phyloP scores from a whole-genome alignment of 2,797 vertebrate genomes.

The Poecile montanus region DNA sequence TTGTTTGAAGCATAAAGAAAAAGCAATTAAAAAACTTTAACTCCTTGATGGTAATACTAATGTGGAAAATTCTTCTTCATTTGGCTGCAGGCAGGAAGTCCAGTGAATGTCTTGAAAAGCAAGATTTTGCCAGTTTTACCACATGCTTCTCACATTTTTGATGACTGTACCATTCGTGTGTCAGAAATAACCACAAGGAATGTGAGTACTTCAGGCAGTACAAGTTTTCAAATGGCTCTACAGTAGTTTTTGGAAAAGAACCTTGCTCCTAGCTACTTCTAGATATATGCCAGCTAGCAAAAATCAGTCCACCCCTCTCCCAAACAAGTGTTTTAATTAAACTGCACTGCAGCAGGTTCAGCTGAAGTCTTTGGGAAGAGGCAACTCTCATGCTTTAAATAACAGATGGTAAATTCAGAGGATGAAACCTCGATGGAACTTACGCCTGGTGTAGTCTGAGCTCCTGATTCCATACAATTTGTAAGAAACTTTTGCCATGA shows the following conservation, averaged over 20 bases:
- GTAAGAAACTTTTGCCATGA: neutral
- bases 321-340: neutral
- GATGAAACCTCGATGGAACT: neutral
- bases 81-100: neutral
- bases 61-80: neutral
- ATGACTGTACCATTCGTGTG: neutral
- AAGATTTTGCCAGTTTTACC: neutral
- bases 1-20: neutral
- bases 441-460: neutral
- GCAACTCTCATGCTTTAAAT: neutral
- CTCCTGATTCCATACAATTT: neutral
- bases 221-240: neutral
- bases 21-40: neutral
- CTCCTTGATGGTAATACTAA: neutral
- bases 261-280: neutral
- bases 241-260: constrained; percentile 5
- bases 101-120: neutral
- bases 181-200: constrained; percentile 15
- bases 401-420: neutral
- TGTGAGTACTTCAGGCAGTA: neutral
- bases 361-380: neutral
- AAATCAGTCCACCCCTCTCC: neutral
- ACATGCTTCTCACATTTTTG: constrained; percentile 26
- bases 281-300: neutral
- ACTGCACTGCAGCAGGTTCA: neutral